phyloP scores from a whole-genome alignment of 2,888 invertebrate genomes.

The Temnothorax unifasciatus region DNA sequence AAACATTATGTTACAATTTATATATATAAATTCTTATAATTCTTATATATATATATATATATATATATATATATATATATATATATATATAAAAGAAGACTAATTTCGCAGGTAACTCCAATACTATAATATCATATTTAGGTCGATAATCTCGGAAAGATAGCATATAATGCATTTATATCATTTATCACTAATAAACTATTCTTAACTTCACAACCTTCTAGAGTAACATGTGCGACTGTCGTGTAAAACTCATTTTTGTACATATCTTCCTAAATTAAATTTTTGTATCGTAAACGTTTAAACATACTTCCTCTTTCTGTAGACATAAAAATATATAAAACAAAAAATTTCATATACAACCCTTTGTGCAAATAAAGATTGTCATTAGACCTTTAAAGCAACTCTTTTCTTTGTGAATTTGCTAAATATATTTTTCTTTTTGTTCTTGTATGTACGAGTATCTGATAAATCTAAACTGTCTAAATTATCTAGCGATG shows the following conservation, averaged over 20 bases:
- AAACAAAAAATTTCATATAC: neutral
- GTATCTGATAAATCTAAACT: conserved; percentile 14
- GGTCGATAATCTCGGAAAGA: conserved; percentile 9
- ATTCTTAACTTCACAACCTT: neutral
- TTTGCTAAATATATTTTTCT: conserved; percentile 33
- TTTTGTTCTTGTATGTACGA: neutral
- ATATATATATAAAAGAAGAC: neutral
- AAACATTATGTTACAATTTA: neutral
- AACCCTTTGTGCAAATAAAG: neutral
- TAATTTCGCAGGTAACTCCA: neutral
- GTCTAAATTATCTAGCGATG: conserved; percentile 28
- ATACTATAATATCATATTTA: neutral
- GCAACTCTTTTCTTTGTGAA: conserved; percentile 30
- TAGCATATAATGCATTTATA: neutral
- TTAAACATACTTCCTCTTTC: neutral
- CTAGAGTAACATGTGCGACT: neutral
- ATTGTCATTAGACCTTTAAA: neutral
- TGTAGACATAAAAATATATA: neutral
- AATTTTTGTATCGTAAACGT: neutral
- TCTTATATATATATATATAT: neutral
- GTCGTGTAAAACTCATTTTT: conserved; percentile 1
- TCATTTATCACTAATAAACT: neutral
- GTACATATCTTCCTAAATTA: neutral
- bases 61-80: neutral
- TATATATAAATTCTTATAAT: neutral